These are phyloP conservation scores for Sarcophaga peregrina DNA, from an alignment of 1,140 invertebrate genomes.

Conservation along the genomic window DNA sequence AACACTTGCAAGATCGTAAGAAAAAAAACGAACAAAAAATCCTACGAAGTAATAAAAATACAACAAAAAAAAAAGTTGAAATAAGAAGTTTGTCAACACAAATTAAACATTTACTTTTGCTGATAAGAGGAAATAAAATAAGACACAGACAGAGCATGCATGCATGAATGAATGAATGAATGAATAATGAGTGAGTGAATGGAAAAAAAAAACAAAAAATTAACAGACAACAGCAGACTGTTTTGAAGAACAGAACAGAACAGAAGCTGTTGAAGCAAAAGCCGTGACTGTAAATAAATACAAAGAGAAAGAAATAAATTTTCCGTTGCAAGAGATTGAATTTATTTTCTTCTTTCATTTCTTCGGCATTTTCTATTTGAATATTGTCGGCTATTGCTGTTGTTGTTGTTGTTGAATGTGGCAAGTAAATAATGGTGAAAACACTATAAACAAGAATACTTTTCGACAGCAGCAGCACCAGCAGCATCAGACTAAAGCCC, in stretches of 20 bases:
- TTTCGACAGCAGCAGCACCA: too few relatives aligned
- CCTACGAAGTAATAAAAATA: not conserved
- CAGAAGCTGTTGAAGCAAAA: not conserved
- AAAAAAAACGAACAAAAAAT: not conserved
- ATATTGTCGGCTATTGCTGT: not conserved
- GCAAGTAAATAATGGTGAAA: too few relatives aligned
- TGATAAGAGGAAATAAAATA: not conserved
- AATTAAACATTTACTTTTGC: conserved; percentile 18
- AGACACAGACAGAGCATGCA: too few relatives aligned
- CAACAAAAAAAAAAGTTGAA: not conserved
- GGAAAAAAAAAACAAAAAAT: not conserved
- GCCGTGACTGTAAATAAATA: not conserved
- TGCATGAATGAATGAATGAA: too few relatives aligned
- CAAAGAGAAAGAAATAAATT: not conserved
- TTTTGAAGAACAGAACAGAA: not conserved
- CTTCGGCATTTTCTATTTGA: not conserved
- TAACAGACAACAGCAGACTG: not conserved
- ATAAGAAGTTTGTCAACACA: conserved; percentile 25
- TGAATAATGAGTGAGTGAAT: too few relatives aligned
- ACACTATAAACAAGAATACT: too few relatives aligned
- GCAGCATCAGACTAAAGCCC: too few relatives aligned
- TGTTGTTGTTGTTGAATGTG: too few relatives aligned
- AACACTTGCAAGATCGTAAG: not conserved
- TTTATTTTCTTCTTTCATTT: not conserved
- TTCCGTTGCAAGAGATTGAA: not conserved